Evolutionary conservation across 2,888 invertebrate species (phyloP).

Genomic region (Heliconius aoede): DNA sequence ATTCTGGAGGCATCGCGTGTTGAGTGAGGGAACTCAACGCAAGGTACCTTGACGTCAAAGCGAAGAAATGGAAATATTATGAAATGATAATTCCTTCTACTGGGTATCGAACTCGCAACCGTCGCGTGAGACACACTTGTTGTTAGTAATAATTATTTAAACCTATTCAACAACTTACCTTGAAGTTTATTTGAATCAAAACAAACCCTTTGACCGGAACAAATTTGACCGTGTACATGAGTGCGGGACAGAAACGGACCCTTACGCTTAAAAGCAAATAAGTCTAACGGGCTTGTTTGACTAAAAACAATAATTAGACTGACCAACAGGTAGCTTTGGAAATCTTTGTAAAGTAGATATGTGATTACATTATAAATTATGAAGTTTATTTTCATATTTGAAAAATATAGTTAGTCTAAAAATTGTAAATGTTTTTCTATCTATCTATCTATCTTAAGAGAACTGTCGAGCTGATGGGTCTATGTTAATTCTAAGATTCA

Average conservation of each 20-base stretch:
- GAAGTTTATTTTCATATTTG: not conserved
- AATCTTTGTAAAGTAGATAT: not conserved
- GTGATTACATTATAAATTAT: not conserved
- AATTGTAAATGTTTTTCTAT: not conserved
- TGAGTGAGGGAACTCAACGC: too few relatives aligned
- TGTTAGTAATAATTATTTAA: not conserved
- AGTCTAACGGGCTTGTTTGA: slow-evolving; percentile 20
- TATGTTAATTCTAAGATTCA: too few relatives aligned
- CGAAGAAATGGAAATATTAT: too few relatives aligned
- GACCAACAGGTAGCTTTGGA: not conserved
- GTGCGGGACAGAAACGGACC: slow-evolving; percentile 33
- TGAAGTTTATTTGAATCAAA: slow-evolving; percentile 43
- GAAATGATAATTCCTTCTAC: too few relatives aligned
- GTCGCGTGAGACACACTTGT: too few relatives aligned
- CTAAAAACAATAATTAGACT: not conserved
- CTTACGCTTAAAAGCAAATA: slow-evolving; percentile 33
- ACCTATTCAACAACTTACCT: not conserved
- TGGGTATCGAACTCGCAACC: too few relatives aligned
- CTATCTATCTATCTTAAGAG: fast-evolving
- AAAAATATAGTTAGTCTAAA: not conserved
- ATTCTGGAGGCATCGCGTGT: too few relatives aligned
- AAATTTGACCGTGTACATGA: slow-evolving; percentile 42
- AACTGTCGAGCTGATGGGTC: too few relatives aligned
- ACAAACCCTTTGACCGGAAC: slow-evolving; percentile 44
- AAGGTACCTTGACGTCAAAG: too few relatives aligned